Evolutionary conservation across 1,140 invertebrate genomes (phyloP).

Genomic region (Parasteatoda tepidariorum): DNA sequence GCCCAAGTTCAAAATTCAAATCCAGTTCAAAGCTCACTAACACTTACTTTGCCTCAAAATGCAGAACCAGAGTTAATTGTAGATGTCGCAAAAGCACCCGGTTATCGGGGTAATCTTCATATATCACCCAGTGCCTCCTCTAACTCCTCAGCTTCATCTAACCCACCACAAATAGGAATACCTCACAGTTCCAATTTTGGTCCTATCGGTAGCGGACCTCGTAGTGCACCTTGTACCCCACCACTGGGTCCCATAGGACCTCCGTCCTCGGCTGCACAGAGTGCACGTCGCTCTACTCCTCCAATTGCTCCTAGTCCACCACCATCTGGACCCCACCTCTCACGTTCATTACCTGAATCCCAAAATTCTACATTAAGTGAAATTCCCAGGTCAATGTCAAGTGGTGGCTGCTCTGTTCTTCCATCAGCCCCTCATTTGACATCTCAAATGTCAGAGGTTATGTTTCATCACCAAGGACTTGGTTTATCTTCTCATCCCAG

Average conservation of each 20-base stretch:
- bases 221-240: slow-evolving; percentile 64
- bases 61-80: slow-evolving; percentile 69
- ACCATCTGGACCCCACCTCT: slow-evolving; percentile 14
- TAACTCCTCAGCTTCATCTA: slow-evolving; percentile 61
- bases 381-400: slow-evolving; percentile 22
- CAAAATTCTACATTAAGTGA: slow-evolving; percentile 42
- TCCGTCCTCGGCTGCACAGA: slow-evolving; percentile 23
- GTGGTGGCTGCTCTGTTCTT: not conserved
- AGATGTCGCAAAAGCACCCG: slow-evolving; percentile 84
- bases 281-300: slow-evolving; percentile 35
- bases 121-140: slow-evolving; percentile 73
- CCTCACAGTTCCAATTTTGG: slow-evolving; percentile 53
- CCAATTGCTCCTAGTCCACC: slow-evolving; percentile 51
- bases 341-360: slow-evolving; percentile 52
- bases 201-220: slow-evolving; percentile 62
- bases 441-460: slow-evolving; percentile 32
- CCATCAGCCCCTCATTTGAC: not conserved
- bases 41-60: slow-evolving; percentile 58
- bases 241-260: slow-evolving; percentile 61
- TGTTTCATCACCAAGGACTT: slow-evolving; percentile 42
- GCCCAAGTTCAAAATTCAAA: slow-evolving; percentile 62
- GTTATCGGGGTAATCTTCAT: slow-evolving; percentile 76
- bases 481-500: slow-evolving; percentile 46
- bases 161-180: slow-evolving; percentile 21
- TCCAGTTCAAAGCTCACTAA: slow-evolving; percentile 60